A percentile compares a stretch with the other conserved stretches of the same genome.
phyloP scores from a whole-genome alignment of 2,888 invertebrate genomes.

The Pachymerium ferrugineum region DNA sequence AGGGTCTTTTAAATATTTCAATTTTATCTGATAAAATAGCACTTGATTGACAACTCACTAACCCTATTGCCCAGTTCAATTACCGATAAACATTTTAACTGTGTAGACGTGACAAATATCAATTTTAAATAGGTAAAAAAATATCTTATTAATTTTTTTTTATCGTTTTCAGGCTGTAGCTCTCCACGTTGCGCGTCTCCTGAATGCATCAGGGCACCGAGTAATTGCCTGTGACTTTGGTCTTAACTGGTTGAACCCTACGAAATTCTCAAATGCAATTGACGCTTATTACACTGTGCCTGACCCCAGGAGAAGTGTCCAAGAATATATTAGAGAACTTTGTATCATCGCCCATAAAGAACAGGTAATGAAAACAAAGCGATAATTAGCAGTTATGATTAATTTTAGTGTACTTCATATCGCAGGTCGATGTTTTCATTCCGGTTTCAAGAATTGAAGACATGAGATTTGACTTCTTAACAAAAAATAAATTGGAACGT shows the following conservation, averaged over 20 bases:
- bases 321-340: conserved; percentile 34
- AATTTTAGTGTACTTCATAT: background rate
- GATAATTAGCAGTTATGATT: background rate
- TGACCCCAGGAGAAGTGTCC: conserved; percentile 32
- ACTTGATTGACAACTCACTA: background rate
- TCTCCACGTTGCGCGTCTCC: conserved; percentile 34
- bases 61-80: background rate
- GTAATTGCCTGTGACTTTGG: conserved; percentile 36
- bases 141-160: background rate
- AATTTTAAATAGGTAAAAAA: background rate
- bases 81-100: background rate
- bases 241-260: conserved; percentile 35
- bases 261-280: conserved; percentile 34
- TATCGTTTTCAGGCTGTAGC: conserved; percentile 31
- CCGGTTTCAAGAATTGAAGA: conserved; percentile 33
- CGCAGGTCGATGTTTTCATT: conserved; percentile 34
- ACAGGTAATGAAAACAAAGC: conserved; percentile 29
- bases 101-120: background rate
- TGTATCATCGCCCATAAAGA: conserved; percentile 35
- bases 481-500: conserved; percentile 34
- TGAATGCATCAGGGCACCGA: conserved; percentile 33
- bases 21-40: too few relatives aligned
- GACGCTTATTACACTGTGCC: conserved; percentile 36
- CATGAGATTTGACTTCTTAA: conserved; percentile 32
- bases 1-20: too few relatives aligned